Conservation (phyloP, 2,113 vertebrate genomes). For the Toxotes jaculatrix region DNA sequence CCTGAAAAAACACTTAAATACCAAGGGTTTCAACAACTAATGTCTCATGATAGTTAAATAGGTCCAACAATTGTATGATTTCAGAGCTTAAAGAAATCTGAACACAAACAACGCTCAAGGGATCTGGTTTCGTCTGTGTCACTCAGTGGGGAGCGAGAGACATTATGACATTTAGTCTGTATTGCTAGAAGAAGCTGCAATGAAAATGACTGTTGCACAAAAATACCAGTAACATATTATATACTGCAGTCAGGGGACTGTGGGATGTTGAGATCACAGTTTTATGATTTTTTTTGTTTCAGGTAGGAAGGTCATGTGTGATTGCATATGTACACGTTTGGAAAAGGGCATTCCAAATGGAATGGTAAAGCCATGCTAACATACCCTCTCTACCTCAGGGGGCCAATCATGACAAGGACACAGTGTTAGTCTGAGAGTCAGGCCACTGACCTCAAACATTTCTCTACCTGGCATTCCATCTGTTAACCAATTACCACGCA, state of each 20-base stretch:
- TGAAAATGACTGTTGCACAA: background rate
- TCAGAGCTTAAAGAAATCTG: background rate
- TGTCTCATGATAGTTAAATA: background rate
- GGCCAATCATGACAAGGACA: constrained; percentile 32
- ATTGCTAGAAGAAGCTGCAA: background rate
- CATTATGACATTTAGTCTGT: constrained; percentile 10
- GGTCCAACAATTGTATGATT: background rate
- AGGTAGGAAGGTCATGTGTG: background rate
- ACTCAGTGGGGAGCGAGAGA: background rate
- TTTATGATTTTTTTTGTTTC: background rate
- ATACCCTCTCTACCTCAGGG: constrained; percentile 20
- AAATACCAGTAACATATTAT: background rate
- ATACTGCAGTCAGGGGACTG: background rate
- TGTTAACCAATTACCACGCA: constrained; percentile 65
- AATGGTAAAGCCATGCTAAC: constrained; percentile 5
- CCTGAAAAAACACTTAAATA: background rate
- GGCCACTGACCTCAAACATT: constrained; percentile 52
- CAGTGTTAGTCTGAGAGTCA: constrained; percentile 27
- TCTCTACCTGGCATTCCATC: constrained; percentile 44
- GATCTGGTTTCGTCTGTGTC: background rate
- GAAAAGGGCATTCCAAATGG: constrained; percentile 11
- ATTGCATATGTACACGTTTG: background rate
- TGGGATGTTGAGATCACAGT: background rate
- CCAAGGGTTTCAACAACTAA: background rate
- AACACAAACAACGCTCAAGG: background rate